A percentile compares a stretch with the other conserved stretches of the same genome.
Conservation (phyloP, 2,888 invertebrate genomes). For the Orchesella flavescens region DNA sequence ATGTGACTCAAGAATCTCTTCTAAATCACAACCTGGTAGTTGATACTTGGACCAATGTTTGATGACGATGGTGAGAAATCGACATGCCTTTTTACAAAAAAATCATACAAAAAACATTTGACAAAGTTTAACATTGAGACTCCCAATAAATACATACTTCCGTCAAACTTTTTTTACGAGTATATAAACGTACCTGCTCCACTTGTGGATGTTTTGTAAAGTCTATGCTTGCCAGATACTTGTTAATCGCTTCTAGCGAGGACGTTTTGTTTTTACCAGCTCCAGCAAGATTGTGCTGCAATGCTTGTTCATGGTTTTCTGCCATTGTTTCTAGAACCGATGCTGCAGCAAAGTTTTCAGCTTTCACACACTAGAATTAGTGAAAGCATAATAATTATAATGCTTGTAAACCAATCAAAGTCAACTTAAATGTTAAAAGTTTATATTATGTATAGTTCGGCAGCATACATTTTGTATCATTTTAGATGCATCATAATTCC, state of each 20-base stretch:
- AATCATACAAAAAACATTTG: slow-evolving; percentile 8
- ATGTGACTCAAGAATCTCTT: slow-evolving; percentile 68
- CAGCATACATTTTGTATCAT: slow-evolving; percentile 68
- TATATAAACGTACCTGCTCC: slow-evolving; percentile 67
- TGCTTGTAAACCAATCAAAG: not conserved
- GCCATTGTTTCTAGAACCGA: slow-evolving; percentile 75
- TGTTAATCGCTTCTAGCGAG: slow-evolving; percentile 60
- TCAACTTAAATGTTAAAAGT: too few relatives aligned
- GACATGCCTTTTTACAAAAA: slow-evolving; percentile 67
- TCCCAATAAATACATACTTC: not conserved
- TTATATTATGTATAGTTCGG: too few relatives aligned
- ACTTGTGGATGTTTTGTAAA: slow-evolving; percentile 63
- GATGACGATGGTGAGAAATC: slow-evolving; percentile 69
- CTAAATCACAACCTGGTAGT: slow-evolving; percentile 65
- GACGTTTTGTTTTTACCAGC: slow-evolving; percentile 49
- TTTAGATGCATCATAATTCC: slow-evolving; percentile 66
- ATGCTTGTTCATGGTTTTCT: slow-evolving; percentile 74
- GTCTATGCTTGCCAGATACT: slow-evolving; percentile 64
- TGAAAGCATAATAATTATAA: slow-evolving; percentile 12
- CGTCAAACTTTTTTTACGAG: not conserved
- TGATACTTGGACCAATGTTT: slow-evolving; percentile 68
- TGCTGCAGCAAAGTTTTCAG: slow-evolving; percentile 76
- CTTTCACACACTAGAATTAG: slow-evolving; percentile 74
- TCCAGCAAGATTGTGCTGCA: slow-evolving; percentile 73
- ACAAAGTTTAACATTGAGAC: not conserved